Conservation (phyloP, 2,797 vertebrate genomes). For the Nannoperca obscura region DNA sequence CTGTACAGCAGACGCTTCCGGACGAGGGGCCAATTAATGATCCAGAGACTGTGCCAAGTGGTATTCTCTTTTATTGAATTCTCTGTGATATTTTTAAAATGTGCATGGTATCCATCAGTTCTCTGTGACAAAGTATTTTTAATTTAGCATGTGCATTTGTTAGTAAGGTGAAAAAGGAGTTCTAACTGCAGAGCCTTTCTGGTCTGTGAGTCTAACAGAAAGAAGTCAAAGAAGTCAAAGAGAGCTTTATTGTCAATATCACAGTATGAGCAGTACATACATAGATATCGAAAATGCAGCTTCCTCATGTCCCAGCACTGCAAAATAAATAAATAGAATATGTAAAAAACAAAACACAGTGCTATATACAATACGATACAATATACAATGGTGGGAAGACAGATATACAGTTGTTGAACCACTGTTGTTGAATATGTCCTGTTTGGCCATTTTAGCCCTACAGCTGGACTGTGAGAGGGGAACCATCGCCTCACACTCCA, state of each 20-base stretch:
- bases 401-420: not conserved
- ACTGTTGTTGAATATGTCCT: not conserved
- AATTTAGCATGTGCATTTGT: not conserved
- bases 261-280: too few species aligned
- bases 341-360: too few species aligned
- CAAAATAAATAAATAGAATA: too few species aligned
- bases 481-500: conserved; percentile 85
- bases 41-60: conserved; percentile 59
- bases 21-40: conserved; percentile 66
- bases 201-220: not conserved
- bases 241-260: too few species aligned
- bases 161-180: not conserved
- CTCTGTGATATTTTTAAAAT: not conserved
- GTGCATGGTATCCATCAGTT: not conserved
- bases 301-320: too few species aligned
- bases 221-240: too few species aligned
- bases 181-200: not conserved
- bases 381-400: not conserved
- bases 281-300: too few species aligned
- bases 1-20: conserved; percentile 83
- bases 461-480: conserved; percentile 85
- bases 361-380: too few species aligned
- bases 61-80: conserved; percentile 70
- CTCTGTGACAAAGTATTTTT: not conserved
- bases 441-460: conserved; percentile 80